These are phyloP conservation scores for Drosophila funebris DNA, from an alignment of 1,140 invertebrate genomes.

Conservation along the genomic window DNA sequence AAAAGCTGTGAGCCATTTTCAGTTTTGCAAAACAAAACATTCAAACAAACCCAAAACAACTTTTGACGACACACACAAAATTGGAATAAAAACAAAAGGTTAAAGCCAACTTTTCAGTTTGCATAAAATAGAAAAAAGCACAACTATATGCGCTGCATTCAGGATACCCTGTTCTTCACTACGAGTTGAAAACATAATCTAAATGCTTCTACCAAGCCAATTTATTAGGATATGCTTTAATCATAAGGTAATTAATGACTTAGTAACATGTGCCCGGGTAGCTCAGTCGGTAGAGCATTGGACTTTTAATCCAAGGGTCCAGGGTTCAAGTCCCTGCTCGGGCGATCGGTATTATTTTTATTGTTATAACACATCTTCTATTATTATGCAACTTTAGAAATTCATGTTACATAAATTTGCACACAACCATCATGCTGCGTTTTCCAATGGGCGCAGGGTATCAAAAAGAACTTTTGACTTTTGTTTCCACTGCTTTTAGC, in stretches of 20 bases:
- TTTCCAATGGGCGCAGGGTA: not conserved
- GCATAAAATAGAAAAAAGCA: not conserved
- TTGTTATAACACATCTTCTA: too few relatives aligned
- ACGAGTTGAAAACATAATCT: too few relatives aligned
- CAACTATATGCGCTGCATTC: not conserved
- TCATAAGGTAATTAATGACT: too few relatives aligned
- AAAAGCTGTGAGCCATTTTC: conserved; percentile 17
- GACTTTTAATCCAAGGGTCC: conserved; percentile 92
- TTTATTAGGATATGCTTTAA: too few relatives aligned
- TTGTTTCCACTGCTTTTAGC: conserved; percentile 1
- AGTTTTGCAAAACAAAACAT: conserved; percentile 5
- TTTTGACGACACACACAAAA: not conserved
- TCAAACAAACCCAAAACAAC: conserved; percentile 12
- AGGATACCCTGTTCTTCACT: not conserved
- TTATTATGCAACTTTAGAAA: too few relatives aligned
- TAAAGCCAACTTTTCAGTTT: conserved; percentile 20
- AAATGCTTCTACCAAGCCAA: too few relatives aligned
- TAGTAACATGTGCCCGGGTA: conserved; percentile 88
- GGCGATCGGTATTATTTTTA: conserved; percentile 83
- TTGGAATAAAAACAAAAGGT: not conserved
- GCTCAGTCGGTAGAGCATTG: conserved; percentile 92
- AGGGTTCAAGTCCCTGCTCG: conserved; percentile 92
- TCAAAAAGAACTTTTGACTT: not conserved
- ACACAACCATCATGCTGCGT: too few relatives aligned
- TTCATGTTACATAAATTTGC: too few relatives aligned